Base-by-base conservation (phyloP, 2,797 vertebrate genomes). In the Falco columbarius region DNA sequence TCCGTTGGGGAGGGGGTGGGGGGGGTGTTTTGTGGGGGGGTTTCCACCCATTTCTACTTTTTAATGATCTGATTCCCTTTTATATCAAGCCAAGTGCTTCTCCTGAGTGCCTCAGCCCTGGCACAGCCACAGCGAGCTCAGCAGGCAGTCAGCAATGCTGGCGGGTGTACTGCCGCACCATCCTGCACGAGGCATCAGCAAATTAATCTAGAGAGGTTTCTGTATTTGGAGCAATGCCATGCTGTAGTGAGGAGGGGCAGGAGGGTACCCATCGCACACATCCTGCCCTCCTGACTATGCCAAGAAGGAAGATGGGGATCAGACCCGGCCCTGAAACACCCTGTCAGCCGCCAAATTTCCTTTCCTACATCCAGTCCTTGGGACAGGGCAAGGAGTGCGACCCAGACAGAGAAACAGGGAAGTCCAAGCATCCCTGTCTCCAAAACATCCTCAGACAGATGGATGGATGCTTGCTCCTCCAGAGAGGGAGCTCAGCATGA, bases 361-460 rank as follows among this genome's bases (percentile, higher is more conserved):
- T 55, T 36, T 42, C 72, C 61, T 30, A 22, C 20, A 16, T 3
- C 30, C 29, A 62, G 17, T 4, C 18, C 44, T n/a, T 21, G 21
- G 38, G 2, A 7, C 0, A 38, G 29, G 15, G 23, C 3, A 0
- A 36, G n/a, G 12, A 62, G 65, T 0, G 0, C 0, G 0, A 30
- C 11, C 21, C 5, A 3, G 34, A 29, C 2, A 21, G 40, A 40
- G 40, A 34, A 89, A 85, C 2, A 32, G 32, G 24, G 14, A 58
- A 73, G 9, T 9, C 17, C 2, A 1, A 62, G 38, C 32, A 90
- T 9, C 58, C 58, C 14, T 19, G 32, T n/a, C 40, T 46, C 27
- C 6, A 6, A 63, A 75, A 49, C 1, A 72, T 19, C 44, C 47
- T 70, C 5, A 4, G 29, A 54, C 58, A 75, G 51, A 65, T 0